phyloP scores from a whole-genome alignment of 2,888 invertebrate genomes.

The Caenorhabditis japonica region DNA sequence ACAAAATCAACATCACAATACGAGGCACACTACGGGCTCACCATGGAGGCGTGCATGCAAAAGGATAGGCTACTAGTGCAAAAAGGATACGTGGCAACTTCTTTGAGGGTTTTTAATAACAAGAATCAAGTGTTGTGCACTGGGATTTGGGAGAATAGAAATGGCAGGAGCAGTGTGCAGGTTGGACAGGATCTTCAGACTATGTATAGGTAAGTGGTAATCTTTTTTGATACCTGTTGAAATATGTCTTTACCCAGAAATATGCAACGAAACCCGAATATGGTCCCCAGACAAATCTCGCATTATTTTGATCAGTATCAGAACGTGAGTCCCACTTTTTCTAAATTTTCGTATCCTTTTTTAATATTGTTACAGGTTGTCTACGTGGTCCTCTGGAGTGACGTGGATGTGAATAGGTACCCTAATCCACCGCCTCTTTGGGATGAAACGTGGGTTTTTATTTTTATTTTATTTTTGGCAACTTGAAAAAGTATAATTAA shows the following conservation, averaged over 20 bases:
- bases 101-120: conserved; percentile 73
- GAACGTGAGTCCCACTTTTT: conserved; percentile 46
- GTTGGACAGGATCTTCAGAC: conserved; percentile 66
- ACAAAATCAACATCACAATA: conserved; percentile 63
- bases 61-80: conserved; percentile 65
- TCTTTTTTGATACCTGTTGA: background rate
- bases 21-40: conserved; percentile 75
- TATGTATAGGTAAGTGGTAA: conserved; percentile 57
- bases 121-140: conserved; percentile 72
- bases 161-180: conserved; percentile 69
- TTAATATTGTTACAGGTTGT: conserved; percentile 52
- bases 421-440: conserved; percentile 73
- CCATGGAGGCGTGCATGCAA: conserved; percentile 70
- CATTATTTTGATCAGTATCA: conserved; percentile 68
- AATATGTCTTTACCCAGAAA: conserved; percentile 18
- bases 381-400: conserved; percentile 75
- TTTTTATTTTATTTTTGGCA: background rate
- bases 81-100: conserved; percentile 70
- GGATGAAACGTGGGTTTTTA: conserved; percentile 56
- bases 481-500: background rate
- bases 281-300: conserved; percentile 71
- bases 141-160: conserved; percentile 75
- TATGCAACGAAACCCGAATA: conserved; percentile 54
- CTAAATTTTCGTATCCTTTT: too few species aligned
- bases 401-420: conserved; percentile 70